A percentile compares a stretch with the other conserved stretches of the same genome.
Evolutionary conservation across 2,797 vertebrate genomes (phyloP).

Genomic region (Hydrophis major): DNA sequence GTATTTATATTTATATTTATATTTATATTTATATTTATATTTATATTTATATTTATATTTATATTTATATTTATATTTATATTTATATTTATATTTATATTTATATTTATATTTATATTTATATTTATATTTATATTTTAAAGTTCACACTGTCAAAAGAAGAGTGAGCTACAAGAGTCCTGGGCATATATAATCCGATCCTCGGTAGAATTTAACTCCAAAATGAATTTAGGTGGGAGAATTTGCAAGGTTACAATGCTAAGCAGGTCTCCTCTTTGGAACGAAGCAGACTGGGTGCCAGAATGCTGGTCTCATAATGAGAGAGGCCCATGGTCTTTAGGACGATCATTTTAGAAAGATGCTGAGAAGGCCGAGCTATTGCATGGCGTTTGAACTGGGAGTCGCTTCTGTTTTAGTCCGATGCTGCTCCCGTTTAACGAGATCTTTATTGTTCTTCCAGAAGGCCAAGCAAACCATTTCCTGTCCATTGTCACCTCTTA

Average conservation of each 20-base stretch:
- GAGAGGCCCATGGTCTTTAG: background rate
- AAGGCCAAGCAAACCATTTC: slow-evolving; percentile 4
- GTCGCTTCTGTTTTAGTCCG: background rate
- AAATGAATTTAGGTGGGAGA: background rate
- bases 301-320: background rate
- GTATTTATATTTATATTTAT: no score
- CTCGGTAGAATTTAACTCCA: background rate
- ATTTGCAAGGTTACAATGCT: background rate
- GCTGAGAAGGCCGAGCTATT: background rate
- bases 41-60: no score
- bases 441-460: background rate
- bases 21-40: no score
- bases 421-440: slow-evolving; percentile 13
- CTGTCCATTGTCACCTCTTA: slow-evolving; percentile 30
- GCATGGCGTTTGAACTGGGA: background rate
- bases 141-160: background rate
- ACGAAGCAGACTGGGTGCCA: background rate
- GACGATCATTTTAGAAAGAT: background rate
- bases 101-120: no score
- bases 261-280: background rate
- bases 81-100: no score
- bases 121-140: background rate
- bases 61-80: no score
- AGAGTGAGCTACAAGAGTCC: background rate
- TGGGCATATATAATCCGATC: background rate